Evolutionary conservation across 2,888 invertebrate genomes (phyloP), one percentile per base, ranked within the genome.

Genomic region (Drosophila parthenogenetica): DNA sequence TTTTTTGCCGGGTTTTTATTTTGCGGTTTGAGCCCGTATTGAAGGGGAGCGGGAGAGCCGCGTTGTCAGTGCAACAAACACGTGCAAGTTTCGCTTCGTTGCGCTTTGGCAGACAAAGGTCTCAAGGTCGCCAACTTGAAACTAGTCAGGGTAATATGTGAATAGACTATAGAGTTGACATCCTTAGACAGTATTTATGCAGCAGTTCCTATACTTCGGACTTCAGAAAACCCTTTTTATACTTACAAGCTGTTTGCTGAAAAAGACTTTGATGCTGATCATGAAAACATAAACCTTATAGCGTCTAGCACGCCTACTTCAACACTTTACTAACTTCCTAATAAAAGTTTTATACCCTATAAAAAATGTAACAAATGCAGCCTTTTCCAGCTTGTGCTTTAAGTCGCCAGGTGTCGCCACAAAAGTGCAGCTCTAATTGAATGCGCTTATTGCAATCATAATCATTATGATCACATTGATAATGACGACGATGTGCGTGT

Each of bases 361-460:
- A 35, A 19, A 19, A 48, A 7, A 3, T 71, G 51, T 40, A 46
- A 62, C 49, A 68, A 59, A 39, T 48, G 39, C 22, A 32, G 17
- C 22, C 5, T 48, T 50, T 37, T 58, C 5, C 10, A 3, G 13
- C 14, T 40, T 53, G 49, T 13, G 22, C 29, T 22, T 45, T 17
- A 13, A 32, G 68, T 50, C 73, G 70, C 49, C 46, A 73, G 74
- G 70, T 74, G 73, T 69, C 73, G 74, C 73, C 69, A 73, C 67
- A 43, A n/a, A n/a, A 42, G 46, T 19, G 17, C 59, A 40, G 17
- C 51, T 45, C n/a, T 22, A 57, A 67, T 60, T 60, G 60, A 57
- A 69, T 71, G 14, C 40, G 49, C 49, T 22, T 7, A 19, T 35
- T 16, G 45, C 16, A 8, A 22, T 29, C 22, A 17, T 8, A 29